phyloP scores from a whole-genome alignment of 2,113 vertebrate species.

The Calidris pygmaea region DNA sequence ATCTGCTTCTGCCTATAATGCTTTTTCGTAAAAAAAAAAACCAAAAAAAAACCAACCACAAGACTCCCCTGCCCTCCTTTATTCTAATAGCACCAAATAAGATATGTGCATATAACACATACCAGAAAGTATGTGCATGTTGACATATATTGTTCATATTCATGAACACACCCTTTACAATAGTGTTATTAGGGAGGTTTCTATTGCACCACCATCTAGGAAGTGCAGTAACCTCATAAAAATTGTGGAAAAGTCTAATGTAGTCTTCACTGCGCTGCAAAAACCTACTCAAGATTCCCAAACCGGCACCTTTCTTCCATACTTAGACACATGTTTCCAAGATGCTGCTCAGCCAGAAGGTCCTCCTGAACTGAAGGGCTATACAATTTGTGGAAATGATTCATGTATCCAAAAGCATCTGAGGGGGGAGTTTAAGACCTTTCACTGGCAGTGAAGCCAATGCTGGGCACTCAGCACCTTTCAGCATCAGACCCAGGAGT shows the following conservation, averaged over 20 bases:
- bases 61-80: rapidly evolving
- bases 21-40: neutral
- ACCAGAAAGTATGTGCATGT: neutral
- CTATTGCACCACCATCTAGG: neutral
- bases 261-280: neutral
- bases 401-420: neutral
- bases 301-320: neutral
- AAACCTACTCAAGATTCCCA: neutral
- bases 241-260: neutral
- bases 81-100: neutral
- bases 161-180: neutral
- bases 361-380: neutral
- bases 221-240: neutral
- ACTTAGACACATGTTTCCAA: neutral
- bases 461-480: neutral
- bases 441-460: neutral
- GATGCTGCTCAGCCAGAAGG: neutral
- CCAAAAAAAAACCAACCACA: too few relatives aligned
- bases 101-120: neutral
- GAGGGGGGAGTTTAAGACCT: neutral
- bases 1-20: neutral
- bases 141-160: neutral
- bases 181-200: neutral
- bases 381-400: neutral
- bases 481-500: neutral